These are phyloP conservation scores for Heliothis peltigera DNA, from an alignment of 2,888 invertebrate species.

Conservation along the genomic window DNA sequence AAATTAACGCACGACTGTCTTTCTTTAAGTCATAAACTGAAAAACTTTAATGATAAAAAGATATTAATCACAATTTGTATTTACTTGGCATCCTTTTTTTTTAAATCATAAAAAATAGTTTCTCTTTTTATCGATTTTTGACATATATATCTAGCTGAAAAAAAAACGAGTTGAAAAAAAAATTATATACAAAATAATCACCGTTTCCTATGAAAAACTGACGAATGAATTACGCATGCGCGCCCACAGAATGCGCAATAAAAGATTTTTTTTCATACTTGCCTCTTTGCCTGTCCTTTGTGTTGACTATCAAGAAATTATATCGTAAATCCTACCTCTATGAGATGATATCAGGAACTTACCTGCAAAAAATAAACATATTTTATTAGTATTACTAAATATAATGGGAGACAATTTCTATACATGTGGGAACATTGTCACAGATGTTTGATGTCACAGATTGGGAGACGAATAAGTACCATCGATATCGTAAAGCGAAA, in stretches of 20 bases:
- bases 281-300: constrained; percentile 30
- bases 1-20: constrained; percentile 36
- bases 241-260: constrained; percentile 53
- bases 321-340: constrained; percentile 62
- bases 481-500: neutral
- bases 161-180: no score
- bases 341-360: constrained; percentile 64
- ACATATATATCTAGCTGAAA: no score
- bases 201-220: constrained; percentile 38
- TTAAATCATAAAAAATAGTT: no score
- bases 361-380: constrained; percentile 67
- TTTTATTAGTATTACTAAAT: constrained; percentile 48
- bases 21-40: neutral
- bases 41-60: neutral
- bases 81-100: no score
- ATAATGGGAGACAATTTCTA: constrained; percentile 23
- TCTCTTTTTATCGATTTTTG: no score
- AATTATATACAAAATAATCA: constrained; percentile 35
- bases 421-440: constrained; percentile 27
- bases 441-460: neutral
- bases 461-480: neutral
- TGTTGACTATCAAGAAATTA: constrained; percentile 53
- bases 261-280: constrained; percentile 45
- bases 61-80: no score
- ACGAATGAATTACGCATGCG: constrained; percentile 38